These are phyloP conservation scores for Acanthacorydalis orientalis DNA, from an alignment of 2,888 invertebrate species.

Conservation along the genomic window DNA sequence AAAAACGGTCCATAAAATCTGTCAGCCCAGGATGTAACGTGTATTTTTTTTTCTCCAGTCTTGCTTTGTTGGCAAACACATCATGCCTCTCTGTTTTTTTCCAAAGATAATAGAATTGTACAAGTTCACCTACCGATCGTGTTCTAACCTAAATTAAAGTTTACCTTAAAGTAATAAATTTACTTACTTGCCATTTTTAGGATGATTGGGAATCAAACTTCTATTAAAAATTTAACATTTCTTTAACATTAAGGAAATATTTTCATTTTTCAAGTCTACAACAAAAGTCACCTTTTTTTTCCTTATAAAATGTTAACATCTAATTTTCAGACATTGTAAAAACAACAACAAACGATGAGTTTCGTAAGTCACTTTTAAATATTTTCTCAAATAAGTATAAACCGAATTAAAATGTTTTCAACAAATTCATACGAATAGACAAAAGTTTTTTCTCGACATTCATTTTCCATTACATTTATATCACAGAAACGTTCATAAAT, in stretches of 20 bases:
- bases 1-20: slow-evolving; percentile 85
- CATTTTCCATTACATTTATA: background rate
- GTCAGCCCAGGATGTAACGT: slow-evolving; percentile 82
- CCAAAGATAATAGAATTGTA: slow-evolving; percentile 95
- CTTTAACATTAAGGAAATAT: too few species aligned
- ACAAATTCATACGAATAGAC: background rate
- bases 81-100: slow-evolving; percentile 98
- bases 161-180: background rate
- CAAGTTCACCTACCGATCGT: slow-evolving; percentile 87
- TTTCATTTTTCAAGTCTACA: too few species aligned
- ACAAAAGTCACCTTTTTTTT: too few species aligned
- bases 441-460: background rate
- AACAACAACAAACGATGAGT: too few species aligned
- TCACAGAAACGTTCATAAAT: background rate
- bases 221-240: too few species aligned
- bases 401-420: too few species aligned
- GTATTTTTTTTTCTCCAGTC: slow-evolving; percentile 85
- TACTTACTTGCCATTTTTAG: background rate
- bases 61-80: slow-evolving; percentile 71
- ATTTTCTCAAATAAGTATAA: too few species aligned
- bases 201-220: background rate
- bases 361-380: too few species aligned
- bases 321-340: too few species aligned
- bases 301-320: too few species aligned
- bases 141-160: slow-evolving; percentile 53